Evolutionary conservation across 2,113 vertebrate species (phyloP).

Genomic region (Rynchops niger): DNA sequence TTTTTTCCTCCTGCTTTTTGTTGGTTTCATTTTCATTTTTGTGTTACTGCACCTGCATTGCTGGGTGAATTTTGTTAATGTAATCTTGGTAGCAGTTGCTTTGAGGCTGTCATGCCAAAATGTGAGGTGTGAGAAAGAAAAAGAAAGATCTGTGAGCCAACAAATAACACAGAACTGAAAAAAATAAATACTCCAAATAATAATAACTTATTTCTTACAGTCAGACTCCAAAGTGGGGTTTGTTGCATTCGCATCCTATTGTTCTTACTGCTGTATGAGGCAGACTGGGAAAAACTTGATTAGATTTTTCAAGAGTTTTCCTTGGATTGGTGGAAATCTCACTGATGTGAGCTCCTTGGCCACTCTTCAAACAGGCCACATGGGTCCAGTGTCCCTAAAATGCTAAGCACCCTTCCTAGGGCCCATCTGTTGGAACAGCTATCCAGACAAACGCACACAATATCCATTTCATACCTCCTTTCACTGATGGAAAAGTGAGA

Average conservation of each 20-base stretch:
- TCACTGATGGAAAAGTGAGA: neutral
- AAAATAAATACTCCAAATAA: neutral
- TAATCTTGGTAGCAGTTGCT: neutral
- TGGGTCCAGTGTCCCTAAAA: neutral
- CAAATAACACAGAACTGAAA: neutral
- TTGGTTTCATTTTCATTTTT: slow-evolving; percentile 13
- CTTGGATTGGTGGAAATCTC: neutral
- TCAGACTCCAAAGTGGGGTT: neutral
- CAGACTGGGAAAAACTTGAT: neutral
- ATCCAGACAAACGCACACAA: neutral
- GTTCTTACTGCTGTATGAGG: neutral
- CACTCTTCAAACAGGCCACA: neutral
- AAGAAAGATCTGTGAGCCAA: neutral
- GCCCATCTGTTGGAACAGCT: neutral
- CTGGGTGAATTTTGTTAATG: neutral
- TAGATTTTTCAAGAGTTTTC: neutral
- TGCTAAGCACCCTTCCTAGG: neutral
- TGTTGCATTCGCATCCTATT: neutral
- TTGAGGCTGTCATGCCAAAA: neutral
- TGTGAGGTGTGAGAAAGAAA: slow-evolving; percentile 3
- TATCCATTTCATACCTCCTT: neutral
- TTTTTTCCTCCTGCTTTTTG: neutral
- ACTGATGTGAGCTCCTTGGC: neutral
- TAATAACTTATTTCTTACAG: neutral
- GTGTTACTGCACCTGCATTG: neutral